Evolutionary conservation across 2,888 invertebrate species (phyloP).

Genomic region (Heliconius hortense): DNA sequence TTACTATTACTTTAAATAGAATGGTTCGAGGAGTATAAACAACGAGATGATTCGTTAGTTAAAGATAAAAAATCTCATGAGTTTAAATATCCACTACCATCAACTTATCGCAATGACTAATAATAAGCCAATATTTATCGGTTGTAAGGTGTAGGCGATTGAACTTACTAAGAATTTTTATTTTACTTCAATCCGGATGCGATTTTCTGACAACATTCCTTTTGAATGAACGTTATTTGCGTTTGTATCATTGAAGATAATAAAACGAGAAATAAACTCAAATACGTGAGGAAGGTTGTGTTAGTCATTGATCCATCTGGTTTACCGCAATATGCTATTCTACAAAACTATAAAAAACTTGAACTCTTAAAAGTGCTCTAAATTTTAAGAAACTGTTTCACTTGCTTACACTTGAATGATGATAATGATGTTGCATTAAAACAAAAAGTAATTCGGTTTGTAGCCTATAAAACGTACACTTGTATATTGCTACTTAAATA

Average conservation of each 20-base stretch:
- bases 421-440: neutral
- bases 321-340: slow-evolving; percentile 2
- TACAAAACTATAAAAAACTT: neutral
- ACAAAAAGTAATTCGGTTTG: neutral
- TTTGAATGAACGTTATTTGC: slow-evolving; percentile 53
- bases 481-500: neutral
- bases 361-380: neutral
- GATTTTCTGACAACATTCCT: slow-evolving; percentile 48
- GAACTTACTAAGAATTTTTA: slow-evolving; percentile 7
- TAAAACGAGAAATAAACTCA: slow-evolving; percentile 1
- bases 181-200: slow-evolving; percentile 17
- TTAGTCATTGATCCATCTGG: slow-evolving; percentile 2
- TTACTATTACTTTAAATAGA: neutral
- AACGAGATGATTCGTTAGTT: neutral
- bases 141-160: neutral
- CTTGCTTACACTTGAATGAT: neutral
- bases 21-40: neutral
- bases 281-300: slow-evolving; percentile 1
- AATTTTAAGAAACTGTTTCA: neutral
- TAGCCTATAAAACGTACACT: neutral
- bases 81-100: too few species aligned
- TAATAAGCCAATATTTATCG: neutral
- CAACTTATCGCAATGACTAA: slow-evolving; percentile 1
- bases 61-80: neutral
- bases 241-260: slow-evolving; percentile 12